Percentiles rank a stretch among this genome's conserved stretches.
Conservation (phyloP, 2,797 vertebrate genomes). For the Labeo calbasu region DNA sequence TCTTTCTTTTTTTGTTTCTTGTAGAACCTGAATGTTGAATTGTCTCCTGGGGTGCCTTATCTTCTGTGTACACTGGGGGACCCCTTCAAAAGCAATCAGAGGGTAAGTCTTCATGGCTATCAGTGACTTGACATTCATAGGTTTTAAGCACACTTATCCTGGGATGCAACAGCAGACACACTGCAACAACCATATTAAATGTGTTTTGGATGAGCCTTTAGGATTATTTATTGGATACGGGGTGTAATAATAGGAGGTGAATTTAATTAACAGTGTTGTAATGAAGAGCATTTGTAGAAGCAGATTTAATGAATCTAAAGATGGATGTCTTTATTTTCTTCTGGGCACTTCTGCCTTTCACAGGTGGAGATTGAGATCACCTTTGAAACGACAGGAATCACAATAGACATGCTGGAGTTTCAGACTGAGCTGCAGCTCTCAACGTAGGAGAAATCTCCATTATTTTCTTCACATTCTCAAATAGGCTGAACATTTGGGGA, state of each 20-base stretch:
- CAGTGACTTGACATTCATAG: constrained; percentile 14
- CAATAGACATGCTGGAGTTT: constrained; percentile 79
- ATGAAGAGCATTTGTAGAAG: not conserved
- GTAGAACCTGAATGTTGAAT: constrained; percentile 40
- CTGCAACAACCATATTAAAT: constrained; percentile 2
- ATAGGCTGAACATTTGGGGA: constrained; percentile 6
- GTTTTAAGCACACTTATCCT: not conserved
- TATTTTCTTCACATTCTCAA: constrained; percentile 8
- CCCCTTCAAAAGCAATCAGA: constrained; percentile 84
- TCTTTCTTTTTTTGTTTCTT: not conserved
- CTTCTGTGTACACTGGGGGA: constrained; percentile 88
- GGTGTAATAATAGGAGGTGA: not conserved
- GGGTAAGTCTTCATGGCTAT: constrained; percentile 60
- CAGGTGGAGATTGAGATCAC: constrained; percentile 83
- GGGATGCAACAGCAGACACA: constrained; percentile 6
- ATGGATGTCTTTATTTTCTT: not conserved
- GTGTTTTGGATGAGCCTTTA: not conserved
- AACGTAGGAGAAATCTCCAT: constrained; percentile 80
- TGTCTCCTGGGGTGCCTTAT: constrained; percentile 51
- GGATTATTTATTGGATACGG: not conserved
- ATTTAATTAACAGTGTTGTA: not conserved
- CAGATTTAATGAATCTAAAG: constrained; percentile 11
- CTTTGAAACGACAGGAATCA: constrained; percentile 80
- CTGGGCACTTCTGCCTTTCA: constrained; percentile 15
- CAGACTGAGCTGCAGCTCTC: constrained; percentile 78